Conservation (phyloP, 2,797 vertebrate genomes). For the Poliocrania exsul region DNA sequence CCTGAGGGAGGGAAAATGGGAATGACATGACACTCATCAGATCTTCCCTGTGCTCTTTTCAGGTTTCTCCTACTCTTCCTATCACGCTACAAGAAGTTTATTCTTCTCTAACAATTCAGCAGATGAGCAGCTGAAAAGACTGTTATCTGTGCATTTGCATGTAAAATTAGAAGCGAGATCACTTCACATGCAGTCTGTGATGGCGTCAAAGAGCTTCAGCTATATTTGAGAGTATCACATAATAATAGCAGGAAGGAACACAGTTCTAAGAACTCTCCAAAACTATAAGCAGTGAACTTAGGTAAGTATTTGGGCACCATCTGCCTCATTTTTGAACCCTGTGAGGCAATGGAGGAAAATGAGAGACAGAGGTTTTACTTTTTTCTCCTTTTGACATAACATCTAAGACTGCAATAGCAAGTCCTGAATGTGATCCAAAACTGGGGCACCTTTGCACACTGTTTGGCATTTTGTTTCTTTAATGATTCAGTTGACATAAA, state of each 20-base stretch:
- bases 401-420: background rate
- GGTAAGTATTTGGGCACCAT: background rate
- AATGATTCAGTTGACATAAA: background rate
- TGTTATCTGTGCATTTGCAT: background rate
- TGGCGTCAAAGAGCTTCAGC: background rate
- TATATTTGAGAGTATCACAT: background rate
- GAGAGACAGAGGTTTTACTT: accelerated
- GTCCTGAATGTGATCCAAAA: background rate
- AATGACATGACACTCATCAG: background rate
- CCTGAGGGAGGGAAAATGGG: background rate
- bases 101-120: background rate
- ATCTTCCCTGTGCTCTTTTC: background rate
- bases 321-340: background rate
- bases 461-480: background rate
- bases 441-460: background rate
- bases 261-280: background rate
- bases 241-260: background rate
- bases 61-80: background rate
- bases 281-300: background rate
- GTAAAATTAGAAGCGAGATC: background rate
- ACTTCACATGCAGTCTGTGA: background rate
- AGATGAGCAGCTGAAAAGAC: background rate
- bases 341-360: background rate
- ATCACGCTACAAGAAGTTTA: background rate
- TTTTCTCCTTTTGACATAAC: background rate